These are phyloP conservation scores for Chloroclystis v-ata DNA, from an alignment of 2,888 invertebrate species.

Conservation along the genomic window DNA sequence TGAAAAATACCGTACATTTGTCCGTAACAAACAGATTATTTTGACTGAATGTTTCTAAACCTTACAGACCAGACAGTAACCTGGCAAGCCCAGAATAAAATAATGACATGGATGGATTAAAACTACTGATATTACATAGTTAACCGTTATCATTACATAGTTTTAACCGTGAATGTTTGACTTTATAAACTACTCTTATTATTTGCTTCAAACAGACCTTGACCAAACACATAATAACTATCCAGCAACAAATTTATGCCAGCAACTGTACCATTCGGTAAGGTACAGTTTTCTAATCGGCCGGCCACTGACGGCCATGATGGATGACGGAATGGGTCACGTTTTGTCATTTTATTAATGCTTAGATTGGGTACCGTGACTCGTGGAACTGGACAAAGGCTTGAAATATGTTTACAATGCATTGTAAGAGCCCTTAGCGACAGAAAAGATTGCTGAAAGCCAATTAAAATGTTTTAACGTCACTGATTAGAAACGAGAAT, in stretches of 20 bases:
- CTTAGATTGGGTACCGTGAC: slow-evolving; percentile 74
- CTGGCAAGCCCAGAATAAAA: too few relatives aligned
- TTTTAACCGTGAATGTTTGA: too few relatives aligned
- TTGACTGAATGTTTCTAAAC: too few relatives aligned
- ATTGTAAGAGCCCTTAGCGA: slow-evolving; percentile 1
- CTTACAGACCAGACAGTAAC: too few relatives aligned
- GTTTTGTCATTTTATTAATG: slow-evolving; percentile 78
- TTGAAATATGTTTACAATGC: slow-evolving; percentile 7
- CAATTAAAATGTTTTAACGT: not conserved
- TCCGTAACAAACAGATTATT: too few relatives aligned
- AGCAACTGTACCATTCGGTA: slow-evolving; percentile 37
- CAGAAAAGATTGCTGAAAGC: slow-evolving; percentile 3
- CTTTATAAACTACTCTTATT: too few relatives aligned
- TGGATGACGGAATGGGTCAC: slow-evolving; percentile 69
- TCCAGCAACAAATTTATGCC: slow-evolving; percentile 14
- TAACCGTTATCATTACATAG: too few relatives aligned
- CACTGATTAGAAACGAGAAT: not conserved
- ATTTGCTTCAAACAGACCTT: not conserved
- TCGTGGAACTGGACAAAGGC: slow-evolving; percentile 53
- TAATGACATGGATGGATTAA: too few relatives aligned
- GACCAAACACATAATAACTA: not conserved
- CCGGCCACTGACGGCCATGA: slow-evolving; percentile 70
- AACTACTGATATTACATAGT: too few relatives aligned
- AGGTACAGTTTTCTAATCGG: slow-evolving; percentile 72
- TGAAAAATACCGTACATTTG: too few relatives aligned